Conservation (phyloP, 2,888 invertebrate genomes). For the Malacosoma neustria region DNA sequence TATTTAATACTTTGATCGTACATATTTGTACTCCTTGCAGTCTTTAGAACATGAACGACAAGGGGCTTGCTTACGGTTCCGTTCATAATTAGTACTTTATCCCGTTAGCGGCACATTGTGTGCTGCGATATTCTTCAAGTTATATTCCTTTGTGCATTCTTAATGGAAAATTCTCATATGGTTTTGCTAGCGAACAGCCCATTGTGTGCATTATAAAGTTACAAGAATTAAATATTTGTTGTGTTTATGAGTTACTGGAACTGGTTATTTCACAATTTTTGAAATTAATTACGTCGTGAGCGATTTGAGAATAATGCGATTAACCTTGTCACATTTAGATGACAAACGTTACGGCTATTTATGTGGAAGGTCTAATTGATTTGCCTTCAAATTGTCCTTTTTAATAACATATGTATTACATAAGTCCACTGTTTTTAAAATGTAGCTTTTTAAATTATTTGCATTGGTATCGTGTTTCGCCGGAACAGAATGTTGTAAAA, state of each 20-base stretch:
- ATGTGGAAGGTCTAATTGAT: neutral
- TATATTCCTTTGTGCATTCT: constrained; percentile 57
- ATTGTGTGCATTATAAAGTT: constrained; percentile 32
- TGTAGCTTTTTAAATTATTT: too few relatives aligned
- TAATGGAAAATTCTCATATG: constrained; percentile 50
- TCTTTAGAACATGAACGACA: constrained; percentile 6
- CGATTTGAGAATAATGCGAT: neutral
- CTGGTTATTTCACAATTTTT: neutral
- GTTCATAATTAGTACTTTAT: constrained; percentile 64
- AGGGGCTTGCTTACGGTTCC: constrained; percentile 46
- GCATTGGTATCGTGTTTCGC: too few relatives aligned
- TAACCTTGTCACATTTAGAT: constrained; percentile 10
- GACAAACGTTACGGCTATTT: constrained; percentile 1
- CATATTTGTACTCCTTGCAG: too few relatives aligned
- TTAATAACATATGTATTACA: neutral
- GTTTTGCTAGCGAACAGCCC: constrained; percentile 36
- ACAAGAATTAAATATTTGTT: constrained; percentile 1
- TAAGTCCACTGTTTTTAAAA: neutral
- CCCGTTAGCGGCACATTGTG: constrained; percentile 66
- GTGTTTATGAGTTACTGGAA: neutral
- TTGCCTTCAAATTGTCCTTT: neutral
- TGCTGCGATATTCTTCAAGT: constrained; percentile 50
- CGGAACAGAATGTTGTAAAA: too few relatives aligned
- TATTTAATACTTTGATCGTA: neutral
- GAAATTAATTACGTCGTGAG: neutral